Evolutionary conservation across 2,888 invertebrate genomes (phyloP).

Genomic region (Archaeoteleia sp.): DNA sequence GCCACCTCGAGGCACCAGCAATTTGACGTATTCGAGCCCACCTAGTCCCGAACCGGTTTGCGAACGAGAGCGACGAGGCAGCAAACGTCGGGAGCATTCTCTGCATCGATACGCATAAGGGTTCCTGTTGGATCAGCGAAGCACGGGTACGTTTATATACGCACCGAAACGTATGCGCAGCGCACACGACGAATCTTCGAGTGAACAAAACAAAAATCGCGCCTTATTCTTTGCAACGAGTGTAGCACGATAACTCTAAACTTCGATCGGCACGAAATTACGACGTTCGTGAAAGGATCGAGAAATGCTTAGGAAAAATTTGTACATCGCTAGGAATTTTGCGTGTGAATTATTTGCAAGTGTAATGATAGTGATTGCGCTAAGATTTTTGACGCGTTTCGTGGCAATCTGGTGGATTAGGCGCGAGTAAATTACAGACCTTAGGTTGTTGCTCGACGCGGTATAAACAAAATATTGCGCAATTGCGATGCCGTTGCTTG

Average conservation of each 20-base stretch:
- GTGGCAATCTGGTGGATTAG: conserved; percentile 19
- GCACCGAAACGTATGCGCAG: neutral
- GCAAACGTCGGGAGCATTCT: conserved; percentile 73
- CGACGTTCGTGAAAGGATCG: conserved; percentile 6
- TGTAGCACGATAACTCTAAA: conserved; percentile 30
- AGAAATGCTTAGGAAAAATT: conserved; percentile 36
- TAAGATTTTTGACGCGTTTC: conserved; percentile 47
- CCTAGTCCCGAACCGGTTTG: conserved; percentile 72
- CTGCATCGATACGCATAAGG: conserved; percentile 73
- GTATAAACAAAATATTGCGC: conserved; percentile 44
- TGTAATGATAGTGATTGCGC: conserved; percentile 45
- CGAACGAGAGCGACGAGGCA: conserved; percentile 71
- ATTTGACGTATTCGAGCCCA: conserved; percentile 72
- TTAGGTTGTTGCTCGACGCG: conserved; percentile 44
- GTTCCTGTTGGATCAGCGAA: conserved; percentile 44
- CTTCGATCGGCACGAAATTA: conserved; percentile 25
- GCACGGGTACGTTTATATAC: conserved; percentile 39
- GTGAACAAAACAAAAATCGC: conserved; percentile 34
- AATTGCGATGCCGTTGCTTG: conserved; percentile 36
- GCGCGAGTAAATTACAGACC: conserved; percentile 43
- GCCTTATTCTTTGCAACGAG: conserved; percentile 51
- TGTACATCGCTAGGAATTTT: conserved; percentile 49
- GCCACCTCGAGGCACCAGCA: conserved; percentile 70
- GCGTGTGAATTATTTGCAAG: conserved; percentile 30
- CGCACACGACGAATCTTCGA: conserved; percentile 38